Conservation (phyloP, 1,140 invertebrate species). For the Cataglyphis hispanica region DNA sequence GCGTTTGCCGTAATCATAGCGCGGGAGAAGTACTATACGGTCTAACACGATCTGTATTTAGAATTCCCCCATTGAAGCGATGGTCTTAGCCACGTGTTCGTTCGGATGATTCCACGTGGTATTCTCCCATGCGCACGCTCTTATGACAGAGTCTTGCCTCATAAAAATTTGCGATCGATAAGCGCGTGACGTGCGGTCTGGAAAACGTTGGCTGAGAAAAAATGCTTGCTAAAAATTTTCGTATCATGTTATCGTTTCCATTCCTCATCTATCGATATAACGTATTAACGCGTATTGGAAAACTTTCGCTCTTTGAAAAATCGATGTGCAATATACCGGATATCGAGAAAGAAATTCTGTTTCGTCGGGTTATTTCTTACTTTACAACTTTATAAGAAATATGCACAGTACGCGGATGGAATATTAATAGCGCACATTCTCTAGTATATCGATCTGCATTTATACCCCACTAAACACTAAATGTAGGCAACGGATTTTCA, state of each 20-base stretch:
- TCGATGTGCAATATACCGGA: neutral
- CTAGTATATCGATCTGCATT: slow-evolving; percentile 31
- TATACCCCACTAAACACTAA: slow-evolving; percentile 27
- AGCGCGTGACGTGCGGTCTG: neutral
- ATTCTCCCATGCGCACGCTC: slow-evolving; percentile 58
- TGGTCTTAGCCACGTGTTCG: slow-evolving; percentile 71
- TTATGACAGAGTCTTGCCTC: slow-evolving; percentile 20
- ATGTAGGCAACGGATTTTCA: slow-evolving; percentile 5
- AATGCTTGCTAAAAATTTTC: neutral
- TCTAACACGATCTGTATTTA: slow-evolving; percentile 65
- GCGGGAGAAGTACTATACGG: neutral
- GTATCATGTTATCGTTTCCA: no score
- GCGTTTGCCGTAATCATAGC: slow-evolving; percentile 15
- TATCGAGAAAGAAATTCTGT: neutral
- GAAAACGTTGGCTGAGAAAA: neutral
- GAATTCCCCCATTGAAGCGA: slow-evolving; percentile 69
- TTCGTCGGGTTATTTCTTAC: neutral
- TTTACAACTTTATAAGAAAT: slow-evolving; percentile 13
- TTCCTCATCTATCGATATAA: neutral
- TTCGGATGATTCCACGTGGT: slow-evolving; percentile 58
- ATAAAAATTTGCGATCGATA: slow-evolving; percentile 64
- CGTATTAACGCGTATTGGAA: neutral
- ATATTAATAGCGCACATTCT: slow-evolving; percentile 38
- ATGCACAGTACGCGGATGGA: slow-evolving; percentile 10
- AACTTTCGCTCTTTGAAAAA: neutral